These are phyloP conservation scores for Tadarida brasiliensis DNA, from an alignment of 2,797 vertebrate genomes.

Conservation along the genomic window DNA sequence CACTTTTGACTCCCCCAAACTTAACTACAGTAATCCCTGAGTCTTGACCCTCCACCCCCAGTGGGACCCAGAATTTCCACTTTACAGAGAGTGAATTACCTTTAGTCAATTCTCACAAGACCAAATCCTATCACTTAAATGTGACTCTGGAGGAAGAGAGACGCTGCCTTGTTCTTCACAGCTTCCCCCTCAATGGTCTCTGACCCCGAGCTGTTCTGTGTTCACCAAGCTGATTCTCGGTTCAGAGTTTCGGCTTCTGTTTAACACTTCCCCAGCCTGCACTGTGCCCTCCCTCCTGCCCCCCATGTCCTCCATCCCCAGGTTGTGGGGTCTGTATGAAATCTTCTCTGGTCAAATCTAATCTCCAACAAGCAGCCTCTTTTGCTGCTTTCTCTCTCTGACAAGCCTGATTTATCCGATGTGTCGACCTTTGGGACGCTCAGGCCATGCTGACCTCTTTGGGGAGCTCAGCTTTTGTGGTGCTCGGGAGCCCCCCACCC, in stretches of 20 bases:
- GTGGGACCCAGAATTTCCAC: conserved; percentile 77
- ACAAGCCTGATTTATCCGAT: conserved; percentile 80
- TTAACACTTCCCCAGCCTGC: conserved; percentile 68
- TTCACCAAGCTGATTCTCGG: conserved; percentile 63
- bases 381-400: conserved; percentile 72
- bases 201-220: conserved; percentile 52
- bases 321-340: conserved; percentile 71
- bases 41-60: not conserved
- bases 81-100: conserved; percentile 76
- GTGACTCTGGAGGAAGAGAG: conserved; percentile 74
- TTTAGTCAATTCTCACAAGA: conserved; percentile 77
- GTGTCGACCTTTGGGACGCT: conserved; percentile 74
- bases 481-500: not conserved
- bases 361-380: conserved; percentile 78
- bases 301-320: conserved; percentile 66
- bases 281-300: conserved; percentile 68
- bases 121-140: conserved; percentile 74
- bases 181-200: conserved; percentile 72
- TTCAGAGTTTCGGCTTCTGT: conserved; percentile 75
- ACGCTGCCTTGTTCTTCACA: conserved; percentile 75
- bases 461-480: conserved; percentile 66
- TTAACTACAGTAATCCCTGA: not conserved
- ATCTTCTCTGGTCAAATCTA: conserved; percentile 74
- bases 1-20: not conserved
- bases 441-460: conserved; percentile 71